These are phyloP conservation scores for Notothenia coriiceps DNA, from an alignment of 2,113 vertebrate genomes.

Conservation along the genomic window DNA sequence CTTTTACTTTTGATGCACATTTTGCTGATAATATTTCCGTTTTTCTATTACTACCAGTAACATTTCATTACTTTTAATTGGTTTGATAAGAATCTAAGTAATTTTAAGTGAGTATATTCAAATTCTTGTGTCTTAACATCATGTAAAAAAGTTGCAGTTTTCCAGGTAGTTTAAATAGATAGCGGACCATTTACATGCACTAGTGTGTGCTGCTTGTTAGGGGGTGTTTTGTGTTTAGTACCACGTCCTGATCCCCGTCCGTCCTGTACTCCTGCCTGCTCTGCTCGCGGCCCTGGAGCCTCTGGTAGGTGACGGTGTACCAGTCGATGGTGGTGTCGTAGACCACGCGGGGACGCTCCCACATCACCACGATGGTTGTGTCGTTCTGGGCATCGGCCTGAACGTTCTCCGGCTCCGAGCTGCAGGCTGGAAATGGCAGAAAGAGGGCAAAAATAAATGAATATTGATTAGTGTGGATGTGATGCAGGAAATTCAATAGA, in stretches of 20 bases:
- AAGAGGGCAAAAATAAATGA: neutral
- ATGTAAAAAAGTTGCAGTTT: no score
- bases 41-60: no score
- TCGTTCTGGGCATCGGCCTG: conserved; percentile 95
- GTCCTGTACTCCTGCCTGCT: conserved; percentile 93
- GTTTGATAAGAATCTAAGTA: no score
- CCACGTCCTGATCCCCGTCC: conserved; percentile 98
- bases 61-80: no score
- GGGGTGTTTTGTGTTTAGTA: conserved; percentile 71
- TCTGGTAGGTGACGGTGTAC: conserved; percentile 94
- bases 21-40: no score
- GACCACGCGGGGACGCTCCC: conserved; percentile 93
- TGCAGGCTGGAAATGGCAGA: conserved; percentile 87
- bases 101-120: no score
- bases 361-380: conserved; percentile 93
- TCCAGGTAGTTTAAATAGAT: no score
- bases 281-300: conserved; percentile 89
- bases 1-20: no score
- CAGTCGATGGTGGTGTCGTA: conserved; percentile 93
- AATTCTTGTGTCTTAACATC: no score
- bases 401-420: conserved; percentile 93
- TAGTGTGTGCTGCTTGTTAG: neutral
- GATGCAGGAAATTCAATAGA: neutral
- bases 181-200: no score
- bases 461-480: neutral